These are phyloP conservation scores for Chlorodrepanis virens DNA, from an alignment of 2,113 vertebrate genomes.

Conservation along the genomic window DNA sequence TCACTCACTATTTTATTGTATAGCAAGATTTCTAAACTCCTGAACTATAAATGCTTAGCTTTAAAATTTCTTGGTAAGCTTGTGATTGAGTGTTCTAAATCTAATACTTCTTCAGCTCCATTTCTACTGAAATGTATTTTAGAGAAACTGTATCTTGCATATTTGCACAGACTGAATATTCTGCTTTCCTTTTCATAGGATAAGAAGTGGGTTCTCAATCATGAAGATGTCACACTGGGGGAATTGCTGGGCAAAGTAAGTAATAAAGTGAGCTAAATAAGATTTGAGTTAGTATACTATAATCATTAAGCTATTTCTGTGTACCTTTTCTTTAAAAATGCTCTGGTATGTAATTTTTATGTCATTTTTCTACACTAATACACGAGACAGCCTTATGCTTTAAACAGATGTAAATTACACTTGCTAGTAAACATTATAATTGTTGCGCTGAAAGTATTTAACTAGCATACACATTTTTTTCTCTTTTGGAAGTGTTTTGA, in stretches of 20 bases:
- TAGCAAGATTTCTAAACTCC: neutral
- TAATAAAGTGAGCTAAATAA: conserved; percentile 20
- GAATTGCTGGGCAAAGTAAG: conserved; percentile 94
- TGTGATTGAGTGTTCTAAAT: neutral
- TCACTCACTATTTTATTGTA: neutral
- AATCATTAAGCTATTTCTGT: neutral
- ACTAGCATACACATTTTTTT: neutral
- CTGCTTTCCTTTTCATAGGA: conserved; percentile 74
- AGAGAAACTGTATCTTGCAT: neutral
- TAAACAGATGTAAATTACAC: neutral
- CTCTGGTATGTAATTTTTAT: neutral
- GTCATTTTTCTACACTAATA: neutral
- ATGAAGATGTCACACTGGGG: conserved; percentile 91
- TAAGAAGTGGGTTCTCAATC: conserved; percentile 97
- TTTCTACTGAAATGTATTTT: neutral
- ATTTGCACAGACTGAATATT: neutral
- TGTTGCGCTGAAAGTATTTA: neutral
- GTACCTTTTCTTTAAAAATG: neutral
- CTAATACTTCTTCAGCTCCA: neutral
- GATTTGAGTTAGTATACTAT: neutral
- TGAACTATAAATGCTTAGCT: neutral
- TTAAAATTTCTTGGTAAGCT: neutral
- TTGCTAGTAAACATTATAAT: neutral
- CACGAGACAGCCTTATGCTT: neutral
- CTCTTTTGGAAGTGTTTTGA: neutral